phyloP scores from a whole-genome alignment of 1,140 invertebrate genomes.

The Hyles euphorbiae region DNA sequence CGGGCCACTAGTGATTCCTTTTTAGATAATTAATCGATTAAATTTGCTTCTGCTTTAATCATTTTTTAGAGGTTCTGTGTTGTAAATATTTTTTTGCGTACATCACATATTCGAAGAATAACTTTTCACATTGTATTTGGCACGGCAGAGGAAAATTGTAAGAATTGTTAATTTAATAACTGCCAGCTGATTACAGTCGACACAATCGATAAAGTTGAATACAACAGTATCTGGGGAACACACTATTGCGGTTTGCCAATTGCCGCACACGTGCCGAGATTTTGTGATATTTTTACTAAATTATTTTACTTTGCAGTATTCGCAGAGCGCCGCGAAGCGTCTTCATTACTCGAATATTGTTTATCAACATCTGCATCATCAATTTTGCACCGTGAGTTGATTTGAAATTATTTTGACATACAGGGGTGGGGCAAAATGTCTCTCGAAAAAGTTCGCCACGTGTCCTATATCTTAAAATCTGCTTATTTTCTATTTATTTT shows the following conservation, averaged over 20 bases:
- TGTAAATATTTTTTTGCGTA: too few species aligned
- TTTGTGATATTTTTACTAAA: constrained; percentile 67
- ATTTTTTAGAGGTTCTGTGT: too few species aligned
- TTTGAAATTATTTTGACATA: constrained; percentile 60
- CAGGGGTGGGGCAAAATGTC: constrained; percentile 69
- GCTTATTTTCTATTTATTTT: constrained; percentile 30
- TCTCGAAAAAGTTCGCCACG: constrained; percentile 63
- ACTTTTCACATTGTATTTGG: too few species aligned
- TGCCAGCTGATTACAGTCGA: too few species aligned
- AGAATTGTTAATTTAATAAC: too few species aligned
- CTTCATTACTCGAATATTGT: constrained; percentile 33
- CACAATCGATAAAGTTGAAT: too few species aligned
- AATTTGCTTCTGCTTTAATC: too few species aligned
- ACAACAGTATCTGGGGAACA: too few species aligned
- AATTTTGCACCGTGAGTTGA: constrained; percentile 49
- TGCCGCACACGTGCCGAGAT: constrained; percentile 70
- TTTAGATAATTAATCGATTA: too few species aligned
- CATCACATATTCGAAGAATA: too few species aligned
- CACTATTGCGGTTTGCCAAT: constrained; percentile 64
- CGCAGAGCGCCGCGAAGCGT: constrained; percentile 28
- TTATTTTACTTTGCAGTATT: constrained; percentile 52
- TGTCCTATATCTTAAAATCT: constrained; percentile 61
- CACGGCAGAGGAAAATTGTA: too few species aligned
- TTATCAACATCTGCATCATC: constrained; percentile 36
- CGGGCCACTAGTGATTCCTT: too few species aligned